phyloP scores from a whole-genome alignment of 2,113 vertebrate genomes.

The Amphilophus citrinellus region DNA sequence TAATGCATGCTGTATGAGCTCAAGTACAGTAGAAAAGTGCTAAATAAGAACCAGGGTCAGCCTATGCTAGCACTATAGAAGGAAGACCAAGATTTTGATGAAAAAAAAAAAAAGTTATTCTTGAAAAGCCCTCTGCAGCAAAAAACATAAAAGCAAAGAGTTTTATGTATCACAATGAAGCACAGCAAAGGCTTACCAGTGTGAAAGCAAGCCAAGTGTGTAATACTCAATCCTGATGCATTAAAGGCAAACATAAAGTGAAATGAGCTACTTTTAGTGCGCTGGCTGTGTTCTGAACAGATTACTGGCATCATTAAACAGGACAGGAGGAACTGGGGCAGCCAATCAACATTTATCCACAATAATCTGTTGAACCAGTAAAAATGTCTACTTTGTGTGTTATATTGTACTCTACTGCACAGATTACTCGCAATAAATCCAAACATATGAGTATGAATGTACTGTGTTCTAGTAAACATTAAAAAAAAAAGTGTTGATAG shows the following conservation, averaged over 20 bases:
- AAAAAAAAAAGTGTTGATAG: background rate
- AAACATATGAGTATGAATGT: background rate
- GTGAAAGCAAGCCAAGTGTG: background rate
- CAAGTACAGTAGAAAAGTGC: too few relatives aligned
- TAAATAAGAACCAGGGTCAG: too few relatives aligned
- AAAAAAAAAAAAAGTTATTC: background rate
- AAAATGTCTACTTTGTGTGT: background rate
- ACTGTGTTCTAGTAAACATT: background rate
- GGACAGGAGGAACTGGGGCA: background rate
- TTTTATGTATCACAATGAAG: background rate
- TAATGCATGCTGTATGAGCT: background rate
- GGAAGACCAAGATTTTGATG: background rate
- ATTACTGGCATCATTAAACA: background rate
- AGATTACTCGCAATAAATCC: background rate
- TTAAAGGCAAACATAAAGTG: conserved; percentile 4
- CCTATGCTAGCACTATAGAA: background rate
- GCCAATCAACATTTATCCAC: conserved; percentile 25
- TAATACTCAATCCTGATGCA: background rate
- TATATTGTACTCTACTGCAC: background rate
- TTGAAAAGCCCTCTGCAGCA: background rate
- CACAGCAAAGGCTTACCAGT: background rate
- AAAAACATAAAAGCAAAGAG: background rate
- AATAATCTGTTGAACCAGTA: background rate
- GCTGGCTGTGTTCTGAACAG: background rate
- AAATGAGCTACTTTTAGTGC: background rate